phyloP scores from a whole-genome alignment of 2,888 invertebrate species.

The Reticulitermes lucifugus region DNA sequence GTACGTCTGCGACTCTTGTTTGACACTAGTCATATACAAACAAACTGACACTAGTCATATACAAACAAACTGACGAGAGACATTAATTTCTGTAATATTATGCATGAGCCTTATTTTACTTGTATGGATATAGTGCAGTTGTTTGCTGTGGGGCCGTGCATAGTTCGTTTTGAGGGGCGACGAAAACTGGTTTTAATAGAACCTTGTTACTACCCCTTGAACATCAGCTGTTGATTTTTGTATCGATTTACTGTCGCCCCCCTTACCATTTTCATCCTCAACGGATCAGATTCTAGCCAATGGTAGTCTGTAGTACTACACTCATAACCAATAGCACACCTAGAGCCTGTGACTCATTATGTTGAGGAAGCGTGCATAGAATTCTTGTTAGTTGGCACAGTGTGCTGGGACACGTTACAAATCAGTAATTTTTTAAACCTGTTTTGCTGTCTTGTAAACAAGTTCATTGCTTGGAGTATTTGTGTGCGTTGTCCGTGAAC shows the following conservation, averaged over 20 bases:
- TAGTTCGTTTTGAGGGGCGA: too few species aligned
- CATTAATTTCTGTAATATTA: too few species aligned
- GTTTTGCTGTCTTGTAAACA: neutral
- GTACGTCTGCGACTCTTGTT: too few species aligned
- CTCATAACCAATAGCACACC: neutral
- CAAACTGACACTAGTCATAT: too few species aligned
- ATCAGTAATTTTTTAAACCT: too few species aligned
- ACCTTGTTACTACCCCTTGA: neutral
- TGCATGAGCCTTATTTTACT: too few species aligned
- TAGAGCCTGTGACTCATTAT: neutral
- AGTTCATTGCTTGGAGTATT: neutral
- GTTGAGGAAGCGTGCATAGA: neutral
- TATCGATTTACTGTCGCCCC: conserved; percentile 25
- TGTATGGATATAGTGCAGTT: too few species aligned
- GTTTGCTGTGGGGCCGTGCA: neutral
- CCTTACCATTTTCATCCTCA: conserved; percentile 6
- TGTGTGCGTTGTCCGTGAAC: neutral
- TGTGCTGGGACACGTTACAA: neutral
- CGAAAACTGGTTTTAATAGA: neutral
- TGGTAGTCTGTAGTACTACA: neutral
- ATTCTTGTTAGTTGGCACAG: neutral
- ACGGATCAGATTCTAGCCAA: conserved; percentile 22
- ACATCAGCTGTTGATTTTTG: conserved; percentile 33
- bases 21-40: too few species aligned
- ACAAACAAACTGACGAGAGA: too few species aligned